Base-by-base conservation (phyloP, 2,888 invertebrate species). In the Brenthis hecate region DNA sequence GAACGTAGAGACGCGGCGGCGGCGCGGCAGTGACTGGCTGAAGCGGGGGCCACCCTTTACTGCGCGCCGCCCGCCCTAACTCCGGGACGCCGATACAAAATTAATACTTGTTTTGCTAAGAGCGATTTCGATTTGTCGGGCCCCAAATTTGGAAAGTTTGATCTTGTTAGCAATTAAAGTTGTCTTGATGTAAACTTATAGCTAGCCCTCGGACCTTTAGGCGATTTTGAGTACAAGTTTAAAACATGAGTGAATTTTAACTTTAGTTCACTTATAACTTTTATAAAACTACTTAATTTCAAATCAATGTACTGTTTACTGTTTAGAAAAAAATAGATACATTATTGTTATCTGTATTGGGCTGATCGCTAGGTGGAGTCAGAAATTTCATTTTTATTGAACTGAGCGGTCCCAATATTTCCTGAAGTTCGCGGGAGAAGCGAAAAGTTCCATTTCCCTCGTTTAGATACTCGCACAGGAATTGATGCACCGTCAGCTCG, bases 51-150 rank as follows among this genome's bases (percentile, higher is more conserved):
- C 76, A 72, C 87, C 87, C 68, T 60, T 68, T 58, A 87, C 85
- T 86, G 88, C 87, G 86, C 87, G 88, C 87, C 80, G 80, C 79
- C 82, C 80, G 77, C 81, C 78, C 81, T 75, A 73, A 78, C 77
- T 73, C 80, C 80, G 80, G 80, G 83, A 86, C 84, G 82, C 86
- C 89, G 89, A 91, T 91, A 91, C 91, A 90, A 90, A 91, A 91
- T 92, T 92, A 92, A 92, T 92, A 92, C 92, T 91, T 91, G 89
- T 91, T 91, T 91, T 89, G 87, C 88, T 88, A 89, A 91, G 90
- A 91, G 88, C 89, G 88, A 91, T 91, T 91, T 89, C 91, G 92
- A 91, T 92, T 92, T 91, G 91, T 91, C 87, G 89, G 87, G 85
- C 86, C 83, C 83, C 82, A 84, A 89, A 91, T 91, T 86, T 88